phyloP scores from a whole-genome alignment of 2,797 vertebrate species.

The Peromyscus melanophrys region DNA sequence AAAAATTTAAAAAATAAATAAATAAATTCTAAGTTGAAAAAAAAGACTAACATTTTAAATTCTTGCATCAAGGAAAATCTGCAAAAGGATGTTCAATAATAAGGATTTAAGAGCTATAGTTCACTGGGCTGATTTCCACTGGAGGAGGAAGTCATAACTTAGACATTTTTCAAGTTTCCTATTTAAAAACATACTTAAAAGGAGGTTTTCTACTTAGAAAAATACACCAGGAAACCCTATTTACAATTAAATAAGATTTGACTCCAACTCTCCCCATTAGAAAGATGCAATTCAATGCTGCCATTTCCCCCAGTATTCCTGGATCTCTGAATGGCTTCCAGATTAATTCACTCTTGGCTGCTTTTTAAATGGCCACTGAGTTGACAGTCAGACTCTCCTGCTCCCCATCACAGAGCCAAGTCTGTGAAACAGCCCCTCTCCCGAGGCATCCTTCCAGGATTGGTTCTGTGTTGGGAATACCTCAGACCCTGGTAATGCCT shows the following conservation, averaged over 20 bases:
- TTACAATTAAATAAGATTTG: not conserved
- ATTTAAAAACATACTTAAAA: conserved; percentile 41
- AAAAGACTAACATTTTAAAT: conserved; percentile 10
- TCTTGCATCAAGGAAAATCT: not conserved
- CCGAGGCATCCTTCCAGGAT: not conserved
- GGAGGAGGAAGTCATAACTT: conserved; percentile 30
- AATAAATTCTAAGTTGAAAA: conserved; percentile 21
- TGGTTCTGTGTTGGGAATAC: not conserved
- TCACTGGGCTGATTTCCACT: conserved; percentile 2
- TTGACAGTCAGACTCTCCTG: not conserved
- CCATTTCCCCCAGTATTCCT: not conserved
- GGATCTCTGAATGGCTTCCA: not conserved
- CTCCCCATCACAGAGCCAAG: not conserved
- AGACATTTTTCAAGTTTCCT: conserved; percentile 27
- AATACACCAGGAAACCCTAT: not conserved
- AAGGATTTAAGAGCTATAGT: not conserved
- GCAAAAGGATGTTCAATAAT: not conserved
- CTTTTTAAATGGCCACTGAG: not conserved
- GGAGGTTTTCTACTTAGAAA: not conserved
- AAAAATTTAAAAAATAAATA: not conserved
- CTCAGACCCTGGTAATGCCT: not conserved
- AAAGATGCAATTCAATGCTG: not conserved
- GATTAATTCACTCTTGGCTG: not conserved
- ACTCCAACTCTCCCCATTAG: not conserved
- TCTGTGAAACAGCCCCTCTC: not conserved